Evolutionary conservation across 2,113 vertebrate genomes (phyloP).

Genomic region (Dicerorhinus sumatrensis): DNA sequence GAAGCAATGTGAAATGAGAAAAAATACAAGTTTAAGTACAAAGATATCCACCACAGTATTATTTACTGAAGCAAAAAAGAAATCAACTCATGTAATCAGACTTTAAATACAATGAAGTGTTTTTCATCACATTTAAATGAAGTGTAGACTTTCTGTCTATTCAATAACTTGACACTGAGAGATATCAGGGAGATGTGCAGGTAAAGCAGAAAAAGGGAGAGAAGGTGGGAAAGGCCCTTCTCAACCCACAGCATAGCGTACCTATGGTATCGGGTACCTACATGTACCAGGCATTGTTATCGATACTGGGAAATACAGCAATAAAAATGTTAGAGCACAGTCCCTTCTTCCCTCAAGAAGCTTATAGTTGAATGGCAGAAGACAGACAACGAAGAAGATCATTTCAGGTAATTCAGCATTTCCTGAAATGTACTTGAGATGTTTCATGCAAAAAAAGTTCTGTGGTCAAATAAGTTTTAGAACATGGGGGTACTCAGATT

Average conservation of each 20-base stretch:
- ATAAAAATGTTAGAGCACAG: not conserved
- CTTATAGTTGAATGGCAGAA: not conserved
- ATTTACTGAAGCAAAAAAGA: not conserved
- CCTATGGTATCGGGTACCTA: not conserved
- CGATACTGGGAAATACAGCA: not conserved
- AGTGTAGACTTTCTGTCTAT: not conserved
- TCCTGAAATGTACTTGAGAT: not conserved
- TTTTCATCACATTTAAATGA: conserved; percentile 28
- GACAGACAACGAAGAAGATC: not conserved
- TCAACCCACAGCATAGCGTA: not conserved
- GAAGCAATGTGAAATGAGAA: not conserved
- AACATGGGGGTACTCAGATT: not conserved
- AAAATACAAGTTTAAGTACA: conserved; percentile 20
- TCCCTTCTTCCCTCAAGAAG: not conserved
- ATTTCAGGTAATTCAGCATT: not conserved
- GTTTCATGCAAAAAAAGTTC: not conserved
- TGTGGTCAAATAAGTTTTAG: not conserved
- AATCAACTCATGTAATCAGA: not conserved
- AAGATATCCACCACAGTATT: not conserved
- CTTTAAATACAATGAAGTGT: conserved; percentile 3
- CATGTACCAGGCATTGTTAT: not conserved
- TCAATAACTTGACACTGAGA: not conserved
- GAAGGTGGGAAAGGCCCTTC: too few species aligned
- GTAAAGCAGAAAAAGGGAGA: not conserved
- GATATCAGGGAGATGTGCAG: not conserved